Conservation (phyloP, 2,113 vertebrate species). For the Pseudonaja textilis region DNA sequence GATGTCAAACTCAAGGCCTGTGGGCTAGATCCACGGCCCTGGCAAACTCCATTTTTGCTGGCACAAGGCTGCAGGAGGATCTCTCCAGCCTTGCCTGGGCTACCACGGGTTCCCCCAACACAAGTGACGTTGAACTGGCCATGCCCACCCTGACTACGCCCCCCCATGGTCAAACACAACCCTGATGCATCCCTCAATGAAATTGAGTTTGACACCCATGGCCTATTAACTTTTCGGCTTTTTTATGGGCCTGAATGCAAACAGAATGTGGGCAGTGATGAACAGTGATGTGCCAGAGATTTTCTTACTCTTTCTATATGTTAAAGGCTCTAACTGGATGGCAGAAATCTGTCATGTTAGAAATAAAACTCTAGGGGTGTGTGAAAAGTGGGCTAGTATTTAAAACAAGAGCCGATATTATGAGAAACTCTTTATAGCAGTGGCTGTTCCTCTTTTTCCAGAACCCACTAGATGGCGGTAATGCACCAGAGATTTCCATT, state of each 20-base stretch:
- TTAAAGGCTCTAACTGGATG: background rate
- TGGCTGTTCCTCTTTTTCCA: background rate
- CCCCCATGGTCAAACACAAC: too few species aligned
- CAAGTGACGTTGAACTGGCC: too few species aligned
- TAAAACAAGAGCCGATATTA: background rate
- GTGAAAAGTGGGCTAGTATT: background rate
- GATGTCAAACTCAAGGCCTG: too few species aligned
- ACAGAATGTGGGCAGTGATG: background rate
- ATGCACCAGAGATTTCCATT: background rate
- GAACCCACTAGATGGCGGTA: constrained; percentile 11
- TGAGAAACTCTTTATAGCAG: background rate
- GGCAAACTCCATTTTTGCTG: too few species aligned
- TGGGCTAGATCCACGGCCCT: too few species aligned
- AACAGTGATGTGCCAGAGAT: background rate
- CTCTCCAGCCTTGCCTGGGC: too few species aligned
- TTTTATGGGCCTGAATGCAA: background rate
- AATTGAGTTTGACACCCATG: too few species aligned
- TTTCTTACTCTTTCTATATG: background rate
- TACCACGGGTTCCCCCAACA: too few species aligned
- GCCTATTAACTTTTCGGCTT: background rate
- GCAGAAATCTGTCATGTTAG: background rate
- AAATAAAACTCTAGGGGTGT: background rate
- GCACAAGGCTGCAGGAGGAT: too few species aligned
- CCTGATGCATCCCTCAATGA: too few species aligned
- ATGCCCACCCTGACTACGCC: too few species aligned